Evolutionary conservation across 2,797 vertebrate species (phyloP), one percentile per base, ranked within the genome.

Genomic region (Mus minutoides): DNA sequence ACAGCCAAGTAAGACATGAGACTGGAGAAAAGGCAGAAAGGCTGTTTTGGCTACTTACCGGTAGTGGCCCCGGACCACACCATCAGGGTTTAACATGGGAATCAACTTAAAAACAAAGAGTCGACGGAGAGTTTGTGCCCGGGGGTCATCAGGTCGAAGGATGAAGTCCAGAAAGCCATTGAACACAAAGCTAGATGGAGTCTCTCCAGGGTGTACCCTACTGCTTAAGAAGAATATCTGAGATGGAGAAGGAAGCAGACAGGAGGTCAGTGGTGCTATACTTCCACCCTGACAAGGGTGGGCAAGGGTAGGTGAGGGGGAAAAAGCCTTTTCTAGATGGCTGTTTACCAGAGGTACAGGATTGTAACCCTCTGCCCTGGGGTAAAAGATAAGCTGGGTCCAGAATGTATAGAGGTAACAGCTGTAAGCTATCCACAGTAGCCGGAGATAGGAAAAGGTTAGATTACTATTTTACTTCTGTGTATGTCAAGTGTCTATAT

Each of bases 171-270:
- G 98, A 98, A 99, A 99, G 77, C 99, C 99, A 0, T 99, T 99
- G 96, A 99, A 99, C 92, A 99, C 99, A 0, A 99, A 99, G 94
- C 99, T 99, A 13, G 99, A 99, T 0, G 99, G 99, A 0, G 99
- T 99, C 98, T 99, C 99, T 7, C 99, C 99, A 0, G 99, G 99
- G 93, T 99, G 99, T 29, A 99, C 99, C 24, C 99, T 99, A 92
- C 99, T 99, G 98, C 99, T 99, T 94, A 99, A 98, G 97, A 99
- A 99, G 97, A 99, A 99, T 90, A 99, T 99, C 99, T 99, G 96
- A 76, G 62, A 77, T 62, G 49, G 69, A 94, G 40, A 92, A 60
- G 52, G 94, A 73, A 79, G 58, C 13, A 88, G 46, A 71, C 26
- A 54, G 86, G 80, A 94, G 86, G 78, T 58, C 84, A 82, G 88